These are phyloP conservation scores for Hydractinia echinata DNA, from an alignment of 30 jellyfish, hydroid and myxozoan species.

Conservation along the genomic window DNA sequence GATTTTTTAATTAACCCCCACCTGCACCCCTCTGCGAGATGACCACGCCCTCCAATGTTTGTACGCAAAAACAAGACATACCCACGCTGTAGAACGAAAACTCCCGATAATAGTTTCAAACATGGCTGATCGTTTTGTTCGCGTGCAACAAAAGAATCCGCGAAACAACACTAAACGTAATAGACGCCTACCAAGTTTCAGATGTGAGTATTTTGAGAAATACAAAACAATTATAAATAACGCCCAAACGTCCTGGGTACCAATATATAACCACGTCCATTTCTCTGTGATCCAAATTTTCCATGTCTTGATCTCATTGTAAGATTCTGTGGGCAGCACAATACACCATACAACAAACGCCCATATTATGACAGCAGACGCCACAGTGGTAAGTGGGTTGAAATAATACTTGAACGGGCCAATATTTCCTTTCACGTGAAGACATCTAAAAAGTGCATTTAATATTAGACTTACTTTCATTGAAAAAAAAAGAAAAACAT, in stretches of 20 bases:
- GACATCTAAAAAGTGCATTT: conserved; percentile 37
- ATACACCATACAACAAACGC: conserved; percentile 83
- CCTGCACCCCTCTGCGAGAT: too few species aligned
- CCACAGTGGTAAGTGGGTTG: conserved; percentile 67
- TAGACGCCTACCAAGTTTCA: conserved; percentile 49
- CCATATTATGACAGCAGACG: conserved; percentile 82
- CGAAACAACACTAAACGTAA: too few species aligned
- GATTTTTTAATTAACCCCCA: too few species aligned
- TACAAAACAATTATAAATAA: conserved; percentile 56
- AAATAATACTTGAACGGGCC: conserved; percentile 49
- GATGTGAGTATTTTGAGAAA: conserved; percentile 74
- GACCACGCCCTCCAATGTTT: too few species aligned
- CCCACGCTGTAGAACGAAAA: too few species aligned
- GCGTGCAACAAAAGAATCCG: too few species aligned
- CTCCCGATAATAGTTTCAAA: too few species aligned
- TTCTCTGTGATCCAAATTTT: conserved; percentile 71
- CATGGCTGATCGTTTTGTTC: too few species aligned
- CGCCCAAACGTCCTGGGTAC: conserved; percentile 95
- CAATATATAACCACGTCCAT: conserved; percentile 97
- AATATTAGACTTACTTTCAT: neutral
- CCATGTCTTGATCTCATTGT: conserved; percentile 52
- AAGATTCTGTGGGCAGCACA: conserved; percentile 43
- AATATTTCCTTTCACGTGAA: conserved; percentile 41
- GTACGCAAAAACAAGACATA: too few species aligned
- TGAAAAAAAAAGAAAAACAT: neutral